phyloP scores from a whole-genome alignment of 2,113 vertebrate species.

The Addax nasomaculatus region DNA sequence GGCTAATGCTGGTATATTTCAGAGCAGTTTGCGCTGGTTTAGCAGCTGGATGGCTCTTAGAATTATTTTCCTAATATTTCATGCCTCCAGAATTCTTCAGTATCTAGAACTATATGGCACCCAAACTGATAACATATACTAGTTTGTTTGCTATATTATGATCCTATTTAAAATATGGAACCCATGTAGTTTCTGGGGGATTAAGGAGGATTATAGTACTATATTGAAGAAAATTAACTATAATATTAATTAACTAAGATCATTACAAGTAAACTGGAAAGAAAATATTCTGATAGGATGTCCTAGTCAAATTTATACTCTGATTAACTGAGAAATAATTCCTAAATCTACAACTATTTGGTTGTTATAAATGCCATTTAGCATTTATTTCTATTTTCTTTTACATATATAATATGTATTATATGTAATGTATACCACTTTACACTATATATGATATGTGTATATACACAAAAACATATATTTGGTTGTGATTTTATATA shows the following conservation, averaged over 20 bases:
- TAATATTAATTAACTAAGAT: neutral
- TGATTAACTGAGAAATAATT: neutral
- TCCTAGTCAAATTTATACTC: neutral
- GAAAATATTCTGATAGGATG: neutral
- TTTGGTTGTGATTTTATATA: neutral
- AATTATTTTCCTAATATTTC: neutral
- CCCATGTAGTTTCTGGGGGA: neutral
- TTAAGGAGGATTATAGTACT: neutral
- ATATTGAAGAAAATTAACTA: neutral
- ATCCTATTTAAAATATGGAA: neutral
- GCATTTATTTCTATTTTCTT: neutral
- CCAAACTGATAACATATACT: neutral
- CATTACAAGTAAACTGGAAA: neutral
- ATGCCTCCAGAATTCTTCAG: neutral
- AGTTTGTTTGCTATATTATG: neutral
- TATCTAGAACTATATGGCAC: neutral
- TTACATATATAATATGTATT: neutral
- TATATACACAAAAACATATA: neutral
- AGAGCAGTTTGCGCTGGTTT: neutral
- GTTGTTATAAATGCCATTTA: neutral
- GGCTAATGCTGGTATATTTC: neutral
- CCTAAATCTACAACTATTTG: neutral
- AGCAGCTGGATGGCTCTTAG: neutral
- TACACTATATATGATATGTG: neutral
- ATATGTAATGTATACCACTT: neutral